A percentile compares a stretch with the other conserved stretches of the same genome.
Conservation (phyloP, 2,797 vertebrate genomes). For the Tympanoctomys barrerae region DNA sequence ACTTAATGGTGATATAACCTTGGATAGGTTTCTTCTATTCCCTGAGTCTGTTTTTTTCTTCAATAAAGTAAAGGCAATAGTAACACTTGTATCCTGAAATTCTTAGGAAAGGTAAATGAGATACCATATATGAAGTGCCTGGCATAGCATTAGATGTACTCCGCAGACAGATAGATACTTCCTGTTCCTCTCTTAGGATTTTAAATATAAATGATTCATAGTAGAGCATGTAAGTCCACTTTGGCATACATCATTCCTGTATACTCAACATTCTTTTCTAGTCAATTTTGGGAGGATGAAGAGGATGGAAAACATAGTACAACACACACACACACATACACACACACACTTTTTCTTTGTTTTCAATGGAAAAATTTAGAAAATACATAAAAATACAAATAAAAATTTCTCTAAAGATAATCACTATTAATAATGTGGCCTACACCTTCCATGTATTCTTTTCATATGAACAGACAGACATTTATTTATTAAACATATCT, state of each 20-base stretch:
- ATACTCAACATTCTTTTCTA: slow-evolving; percentile 37
- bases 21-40: slow-evolving; percentile 60
- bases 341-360: neutral
- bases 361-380: slow-evolving; percentile 38
- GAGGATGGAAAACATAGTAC: slow-evolving; percentile 48
- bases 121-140: neutral
- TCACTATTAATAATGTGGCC: slow-evolving; percentile 5
- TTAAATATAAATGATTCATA: slow-evolving; percentile 56
- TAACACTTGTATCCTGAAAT: slow-evolving; percentile 27
- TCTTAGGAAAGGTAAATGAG: slow-evolving; percentile 45
- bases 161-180: neutral
- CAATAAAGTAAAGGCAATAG: slow-evolving; percentile 43
- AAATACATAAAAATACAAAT: slow-evolving; percentile 58
- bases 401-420: slow-evolving; percentile 50
- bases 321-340: neutral
- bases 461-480: slow-evolving; percentile 28
- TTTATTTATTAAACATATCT: slow-evolving; percentile 41
- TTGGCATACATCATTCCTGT: slow-evolving; percentile 22
- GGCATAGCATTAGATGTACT: neutral
- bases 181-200: slow-evolving; percentile 36
- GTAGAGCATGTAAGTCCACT: neutral
- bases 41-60: slow-evolving; percentile 31
- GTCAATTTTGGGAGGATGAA: slow-evolving; percentile 47
- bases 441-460: neutral
- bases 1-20: slow-evolving; percentile 22